Percentiles rank a stretch among this genome's conserved stretches.
phyloP scores from a whole-genome alignment of 2,113 vertebrate genomes.

The Nyctibius bracteatus region DNA sequence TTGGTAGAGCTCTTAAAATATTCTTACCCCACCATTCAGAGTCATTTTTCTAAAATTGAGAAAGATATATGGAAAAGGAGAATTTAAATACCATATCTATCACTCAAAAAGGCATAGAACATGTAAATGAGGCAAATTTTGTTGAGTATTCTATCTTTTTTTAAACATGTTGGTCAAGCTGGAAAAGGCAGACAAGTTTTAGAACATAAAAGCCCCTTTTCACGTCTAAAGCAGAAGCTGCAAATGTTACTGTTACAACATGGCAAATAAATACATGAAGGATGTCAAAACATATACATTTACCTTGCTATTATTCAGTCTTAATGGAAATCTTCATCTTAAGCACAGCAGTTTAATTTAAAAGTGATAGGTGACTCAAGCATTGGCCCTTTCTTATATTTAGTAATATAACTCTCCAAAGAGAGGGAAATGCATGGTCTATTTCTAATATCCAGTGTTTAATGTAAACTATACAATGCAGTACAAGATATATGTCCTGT shows the following conservation, averaged over 20 bases:
- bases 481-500: neutral
- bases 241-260: neutral
- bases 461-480: neutral
- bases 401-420: neutral
- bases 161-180: neutral
- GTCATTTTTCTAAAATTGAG: neutral
- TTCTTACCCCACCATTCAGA: neutral
- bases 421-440: neutral
- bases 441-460: neutral
- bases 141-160: neutral
- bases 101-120: neutral
- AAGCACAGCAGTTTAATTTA: neutral
- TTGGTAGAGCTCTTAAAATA: slow-evolving; percentile 14
- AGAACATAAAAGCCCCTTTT: neutral
- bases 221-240: neutral
- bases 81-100: neutral
- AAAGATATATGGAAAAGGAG: neutral
- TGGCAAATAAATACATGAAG: neutral
- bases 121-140: neutral
- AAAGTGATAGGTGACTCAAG: neutral
- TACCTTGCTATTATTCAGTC: neutral
- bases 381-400: neutral
- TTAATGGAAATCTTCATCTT: neutral
- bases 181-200: neutral
- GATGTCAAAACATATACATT: neutral